Evolutionary conservation across 2,113 vertebrate genomes (phyloP).

Genomic region (Petrocephalus microphthalmus): DNA sequence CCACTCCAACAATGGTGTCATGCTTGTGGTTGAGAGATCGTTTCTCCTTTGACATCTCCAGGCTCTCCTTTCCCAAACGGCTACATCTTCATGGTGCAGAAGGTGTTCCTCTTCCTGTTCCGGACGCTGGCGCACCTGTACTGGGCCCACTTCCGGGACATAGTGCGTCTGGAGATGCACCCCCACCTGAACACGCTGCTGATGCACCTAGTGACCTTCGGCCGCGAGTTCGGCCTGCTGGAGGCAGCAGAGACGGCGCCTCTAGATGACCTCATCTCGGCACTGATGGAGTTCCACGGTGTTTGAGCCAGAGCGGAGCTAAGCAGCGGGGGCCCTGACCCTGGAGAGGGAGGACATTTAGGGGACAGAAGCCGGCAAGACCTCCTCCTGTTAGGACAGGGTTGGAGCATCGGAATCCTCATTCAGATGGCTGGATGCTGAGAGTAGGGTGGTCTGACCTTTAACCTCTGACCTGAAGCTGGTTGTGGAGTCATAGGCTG

Average conservation of each 20-base stretch:
- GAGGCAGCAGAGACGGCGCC: constrained; percentile 62
- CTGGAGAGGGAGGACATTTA: not conserved
- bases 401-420: not conserved
- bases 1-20: not conserved
- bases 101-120: constrained; percentile 68
- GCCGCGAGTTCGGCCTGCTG: constrained; percentile 60
- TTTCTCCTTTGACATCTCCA: constrained; percentile 25
- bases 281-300: constrained; percentile 39
- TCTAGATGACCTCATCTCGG: constrained; percentile 62
- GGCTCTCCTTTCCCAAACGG: constrained; percentile 59
- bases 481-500: not conserved
- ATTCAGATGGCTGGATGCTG: not conserved
- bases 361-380: not conserved
- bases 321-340: not conserved
- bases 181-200: constrained; percentile 73
- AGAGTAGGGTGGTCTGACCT: not conserved
- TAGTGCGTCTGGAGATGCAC: constrained; percentile 61
- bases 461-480: too few species aligned
- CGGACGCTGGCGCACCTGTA: constrained; percentile 71
- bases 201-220: constrained; percentile 65
- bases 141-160: constrained; percentile 65
- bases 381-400: not conserved
- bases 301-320: not conserved
- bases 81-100: constrained; percentile 66
- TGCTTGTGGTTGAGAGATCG: not conserved